A percentile compares a stretch with the other conserved stretches of the same genome.
Conservation (phyloP, 2,888 invertebrate genomes). For the Gymnosoma rotundatum region DNA sequence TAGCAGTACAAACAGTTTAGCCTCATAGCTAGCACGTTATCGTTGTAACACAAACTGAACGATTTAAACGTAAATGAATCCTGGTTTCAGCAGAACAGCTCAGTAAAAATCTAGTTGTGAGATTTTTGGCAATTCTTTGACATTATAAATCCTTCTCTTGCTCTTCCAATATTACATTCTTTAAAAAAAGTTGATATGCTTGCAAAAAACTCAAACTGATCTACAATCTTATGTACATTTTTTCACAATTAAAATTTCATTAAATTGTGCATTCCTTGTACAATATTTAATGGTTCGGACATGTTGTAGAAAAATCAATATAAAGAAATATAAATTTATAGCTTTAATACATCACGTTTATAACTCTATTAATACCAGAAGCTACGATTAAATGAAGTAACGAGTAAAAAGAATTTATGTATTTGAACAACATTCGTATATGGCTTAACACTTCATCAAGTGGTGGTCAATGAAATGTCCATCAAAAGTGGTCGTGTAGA, state of each 20-base stretch:
- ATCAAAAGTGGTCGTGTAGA: slow-evolving; percentile 68
- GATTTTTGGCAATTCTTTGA: too few relatives aligned
- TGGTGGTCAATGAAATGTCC: slow-evolving; percentile 72
- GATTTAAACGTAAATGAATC: too few relatives aligned
- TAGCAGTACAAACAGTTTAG: too few relatives aligned
- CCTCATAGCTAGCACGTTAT: too few relatives aligned
- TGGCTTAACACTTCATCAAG: slow-evolving; percentile 79
- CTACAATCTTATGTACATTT: not conserved
- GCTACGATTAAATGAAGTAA: slow-evolving; percentile 41
- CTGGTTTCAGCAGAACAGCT: too few relatives aligned
- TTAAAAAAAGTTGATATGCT: too few relatives aligned
- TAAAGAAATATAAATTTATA: slow-evolving; percentile 34
- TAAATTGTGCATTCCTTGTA: slow-evolving; percentile 24
- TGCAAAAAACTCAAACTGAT: not conserved
- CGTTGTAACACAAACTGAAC: too few relatives aligned
- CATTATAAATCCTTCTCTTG: too few relatives aligned
- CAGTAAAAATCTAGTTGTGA: too few relatives aligned
- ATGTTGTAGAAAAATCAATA: slow-evolving; percentile 10
- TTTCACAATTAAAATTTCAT: not conserved
- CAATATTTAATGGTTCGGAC: slow-evolving; percentile 21
- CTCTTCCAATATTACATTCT: too few relatives aligned
- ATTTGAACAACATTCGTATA: slow-evolving; percentile 68
- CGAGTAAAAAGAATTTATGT: slow-evolving; percentile 33
- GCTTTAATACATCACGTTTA: slow-evolving; percentile 55
- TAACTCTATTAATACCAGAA: slow-evolving; percentile 53